Base-by-base conservation (phyloP, 1,140 invertebrate genomes). In the Trypoxylus dichotomus region DNA sequence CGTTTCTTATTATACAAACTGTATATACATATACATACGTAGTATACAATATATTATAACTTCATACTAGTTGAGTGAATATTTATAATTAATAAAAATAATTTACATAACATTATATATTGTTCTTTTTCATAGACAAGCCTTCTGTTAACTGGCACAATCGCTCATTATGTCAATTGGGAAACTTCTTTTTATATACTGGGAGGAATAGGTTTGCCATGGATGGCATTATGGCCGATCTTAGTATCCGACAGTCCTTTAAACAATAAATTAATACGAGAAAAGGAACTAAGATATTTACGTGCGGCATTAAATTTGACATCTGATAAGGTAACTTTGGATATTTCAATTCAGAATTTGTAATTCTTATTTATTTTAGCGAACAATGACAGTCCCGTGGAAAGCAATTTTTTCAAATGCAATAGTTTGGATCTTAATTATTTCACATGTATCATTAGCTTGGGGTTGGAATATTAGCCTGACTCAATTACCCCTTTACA, bases 391-490 rank as follows among this genome's bases (percentile, higher is more conserved):
- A 63, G 27, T 94, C 1, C 93, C 93, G 8, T 93, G 92, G 92
- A 86, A 86, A 54, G 84, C 90, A 43, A 89, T 93, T 1, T 86
- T 97, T 1, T 93, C 87, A 0, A 97, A 96, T 0, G 83, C 89
- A 11, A 90, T 93, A 0, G 93, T 95, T 84, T 89, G 91, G 82
- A 92, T 93, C 0, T 94, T 95, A 80, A 85, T 94, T 21, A 88
- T 94, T 1, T 87, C 91, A 0, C 91, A 92, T 79, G 90, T 95
- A 54, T 95, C 95, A 81, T 94, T 92, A 82, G 97, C 97, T 87
- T 98, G 95, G 91, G 95, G 95, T 24, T 97, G 95, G 91, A 98
- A 98, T 84, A 98, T 97, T 89, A 89, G 98, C 80, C 90, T 98
- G 7, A 97, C 96, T 21, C 94, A 97, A 84, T 88, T 98, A 74